Base-by-base conservation (phyloP, 2,888 invertebrate species). In the Lacanobia oleracea region DNA sequence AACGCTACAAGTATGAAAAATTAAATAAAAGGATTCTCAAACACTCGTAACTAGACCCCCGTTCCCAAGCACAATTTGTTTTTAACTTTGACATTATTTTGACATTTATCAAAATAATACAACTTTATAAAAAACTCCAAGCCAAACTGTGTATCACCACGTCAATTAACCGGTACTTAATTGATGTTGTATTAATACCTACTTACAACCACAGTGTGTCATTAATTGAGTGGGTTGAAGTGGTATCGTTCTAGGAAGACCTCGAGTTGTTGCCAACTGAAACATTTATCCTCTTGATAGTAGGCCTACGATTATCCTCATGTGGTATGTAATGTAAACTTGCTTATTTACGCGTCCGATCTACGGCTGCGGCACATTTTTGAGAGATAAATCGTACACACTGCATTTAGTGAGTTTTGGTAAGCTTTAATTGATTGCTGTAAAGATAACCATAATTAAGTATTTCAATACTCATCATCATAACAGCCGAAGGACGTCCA, bases 231-330 rank as follows among this genome's bases (percentile, higher is more conserved):
- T 77, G 14, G 27, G 7, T 43, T 10, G n/a, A 37, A 21, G 21
- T 40, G 9, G 27, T 56, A 37, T 54, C 33, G 12, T 60, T 57
- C 51, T 5, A 50, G 70, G 78, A 82, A 82, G 21, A 50, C 45
- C 18, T 21, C 3, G 16, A 18, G n/a, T 53, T 71, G 51, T 45
- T 48, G 12, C 40, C 21, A 57, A 57, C 23, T 23, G n/a, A 56
- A 27, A 57, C 16, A 43, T 43, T 56, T 72, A 43, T 72, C 78
- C 72, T 72, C 10, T 21, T 72, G n/a, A 51, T 21, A 33, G 2
- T 7, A 4, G n/a, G 12, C 3, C 4, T 48, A 9, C 8, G 18
- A 37, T 14, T 70, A 40, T 21, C 21, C 48, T 50, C 33, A 23
- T 53, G 21, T 53, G 21, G 14, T 21, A 14, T 27, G 7, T 27